These are phyloP conservation scores for Bimastos eiseni DNA, from an alignment of 2,888 invertebrate species.

Conservation along the genomic window DNA sequence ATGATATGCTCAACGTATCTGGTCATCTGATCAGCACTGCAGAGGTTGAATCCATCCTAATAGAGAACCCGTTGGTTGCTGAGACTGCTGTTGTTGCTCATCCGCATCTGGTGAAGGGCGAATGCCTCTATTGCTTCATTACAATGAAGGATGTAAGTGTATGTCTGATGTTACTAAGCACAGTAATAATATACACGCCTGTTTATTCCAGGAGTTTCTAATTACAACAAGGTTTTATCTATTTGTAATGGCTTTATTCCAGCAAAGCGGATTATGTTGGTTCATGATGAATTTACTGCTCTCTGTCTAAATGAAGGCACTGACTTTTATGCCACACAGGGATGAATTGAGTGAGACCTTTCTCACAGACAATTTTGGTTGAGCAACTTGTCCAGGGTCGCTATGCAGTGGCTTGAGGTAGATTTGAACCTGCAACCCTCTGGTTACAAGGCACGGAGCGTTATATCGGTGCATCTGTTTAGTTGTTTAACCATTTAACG, in stretches of 20 bases:
- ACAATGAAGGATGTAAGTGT: constrained; percentile 75
- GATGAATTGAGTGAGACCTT: too few species aligned
- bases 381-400: too few species aligned
- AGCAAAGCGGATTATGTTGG: background rate
- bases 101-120: constrained; percentile 92
- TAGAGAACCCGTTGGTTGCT: constrained; percentile 70
- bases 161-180: background rate
- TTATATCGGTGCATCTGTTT: too few species aligned
- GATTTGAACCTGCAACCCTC: too few species aligned
- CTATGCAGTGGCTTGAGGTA: too few species aligned
- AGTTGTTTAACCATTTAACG: too few species aligned
- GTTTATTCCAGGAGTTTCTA: background rate
- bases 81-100: constrained; percentile 96
- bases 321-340: too few species aligned
- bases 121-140: constrained; percentile 94
- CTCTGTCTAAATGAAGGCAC: too few species aligned
- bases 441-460: too few species aligned
- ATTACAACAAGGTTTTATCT: background rate
- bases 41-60: constrained; percentile 71
- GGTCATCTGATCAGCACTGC: constrained; percentile 97
- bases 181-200: background rate
- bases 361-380: too few species aligned
- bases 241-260: background rate
- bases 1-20: constrained; percentile 98
- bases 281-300: background rate